phyloP scores from a whole-genome alignment of 30 jellyfish, hydroid and myxozoan species.

The Pseudorhiza aurosa region DNA sequence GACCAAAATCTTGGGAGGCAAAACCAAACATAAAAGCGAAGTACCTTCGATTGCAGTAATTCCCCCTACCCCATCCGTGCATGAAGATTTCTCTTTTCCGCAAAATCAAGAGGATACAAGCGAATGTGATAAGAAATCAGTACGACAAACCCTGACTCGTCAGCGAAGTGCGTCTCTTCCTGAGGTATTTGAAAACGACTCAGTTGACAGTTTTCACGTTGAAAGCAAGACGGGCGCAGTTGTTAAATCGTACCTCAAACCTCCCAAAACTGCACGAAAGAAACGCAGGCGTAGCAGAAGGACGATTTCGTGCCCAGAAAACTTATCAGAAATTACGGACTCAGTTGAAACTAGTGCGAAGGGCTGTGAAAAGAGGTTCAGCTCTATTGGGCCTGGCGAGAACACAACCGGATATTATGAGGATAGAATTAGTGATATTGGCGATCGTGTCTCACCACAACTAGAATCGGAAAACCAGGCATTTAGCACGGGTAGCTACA shows the following conservation, averaged over 20 bases:
- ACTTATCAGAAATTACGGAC: neutral
- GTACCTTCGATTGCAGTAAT: conserved; percentile 69
- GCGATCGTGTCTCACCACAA: conserved; percentile 18
- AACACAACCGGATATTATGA: conserved; percentile 11
- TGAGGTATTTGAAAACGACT: conserved; percentile 17
- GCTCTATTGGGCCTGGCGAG: conserved; percentile 23
- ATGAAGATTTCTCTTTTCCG: conserved; percentile 45
- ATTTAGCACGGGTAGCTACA: neutral
- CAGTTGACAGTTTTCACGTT: neutral
- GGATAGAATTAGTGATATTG: conserved; percentile 1
- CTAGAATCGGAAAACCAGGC: conserved; percentile 52
- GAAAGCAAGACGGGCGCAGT: neutral
- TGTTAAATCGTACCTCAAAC: conserved; percentile 23
- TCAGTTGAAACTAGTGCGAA: neutral
- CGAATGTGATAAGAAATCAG: neutral
- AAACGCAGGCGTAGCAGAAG: conserved; percentile 30
- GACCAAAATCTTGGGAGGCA: conserved; percentile 69
- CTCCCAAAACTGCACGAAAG: conserved; percentile 26
- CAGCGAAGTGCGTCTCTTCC: conserved; percentile 64
- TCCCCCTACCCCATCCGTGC: conserved; percentile 64
- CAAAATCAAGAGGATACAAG: neutral
- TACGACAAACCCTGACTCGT: conserved; percentile 6
- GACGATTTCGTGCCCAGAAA: conserved; percentile 54
- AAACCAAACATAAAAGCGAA: conserved; percentile 48
- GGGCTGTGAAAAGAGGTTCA: neutral